Conservation (phyloP, 2,888 invertebrate genomes). For the Synanthedon tipuliformis region DNA sequence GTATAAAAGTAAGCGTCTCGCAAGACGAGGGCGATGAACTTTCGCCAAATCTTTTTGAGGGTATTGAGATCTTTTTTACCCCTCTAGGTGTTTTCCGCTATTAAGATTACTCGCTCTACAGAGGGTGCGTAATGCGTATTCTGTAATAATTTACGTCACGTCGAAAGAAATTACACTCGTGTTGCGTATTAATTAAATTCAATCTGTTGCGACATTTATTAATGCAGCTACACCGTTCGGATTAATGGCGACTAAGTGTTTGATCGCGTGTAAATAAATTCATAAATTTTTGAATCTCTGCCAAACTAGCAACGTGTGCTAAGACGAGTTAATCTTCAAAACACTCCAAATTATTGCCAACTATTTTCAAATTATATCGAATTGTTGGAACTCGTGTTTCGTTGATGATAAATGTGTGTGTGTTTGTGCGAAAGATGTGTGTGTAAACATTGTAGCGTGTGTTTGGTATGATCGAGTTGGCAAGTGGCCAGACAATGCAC, state of each 20-base stretch:
- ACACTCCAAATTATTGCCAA: conserved; percentile 15
- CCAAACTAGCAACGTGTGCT: conserved; percentile 33
- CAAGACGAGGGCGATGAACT: conserved; percentile 37
- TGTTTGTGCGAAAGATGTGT: conserved; percentile 16
- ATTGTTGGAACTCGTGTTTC: not conserved
- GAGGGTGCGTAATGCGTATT: not conserved
- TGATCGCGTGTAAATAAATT: conserved; percentile 35
- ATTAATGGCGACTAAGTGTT: conserved; percentile 24
- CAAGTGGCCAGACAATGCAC: conserved; percentile 32
- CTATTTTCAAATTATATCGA: conserved; percentile 7
- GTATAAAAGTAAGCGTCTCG: conserved; percentile 34
- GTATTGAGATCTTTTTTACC: conserved; percentile 14
- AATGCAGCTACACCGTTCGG: too few relatives aligned
- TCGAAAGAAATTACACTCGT: too few relatives aligned
- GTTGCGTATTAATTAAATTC: conserved; percentile 1
- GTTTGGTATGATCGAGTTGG: conserved; percentile 51
- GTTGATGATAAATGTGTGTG: not conserved
- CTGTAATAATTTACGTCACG: conserved; percentile 15
- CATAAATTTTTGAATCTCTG: conserved; percentile 44
- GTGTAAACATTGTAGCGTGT: conserved; percentile 28
- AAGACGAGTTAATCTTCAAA: conserved; percentile 28
- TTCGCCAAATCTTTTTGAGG: conserved; percentile 34
- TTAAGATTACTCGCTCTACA: conserved; percentile 8
- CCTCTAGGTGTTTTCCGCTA: conserved; percentile 20
- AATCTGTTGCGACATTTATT: too few relatives aligned